Evolutionary conservation across 2,113 vertebrate species (phyloP), one percentile per base, ranked within the genome.

Genomic region (Nothoprocta pentlandii): DNA sequence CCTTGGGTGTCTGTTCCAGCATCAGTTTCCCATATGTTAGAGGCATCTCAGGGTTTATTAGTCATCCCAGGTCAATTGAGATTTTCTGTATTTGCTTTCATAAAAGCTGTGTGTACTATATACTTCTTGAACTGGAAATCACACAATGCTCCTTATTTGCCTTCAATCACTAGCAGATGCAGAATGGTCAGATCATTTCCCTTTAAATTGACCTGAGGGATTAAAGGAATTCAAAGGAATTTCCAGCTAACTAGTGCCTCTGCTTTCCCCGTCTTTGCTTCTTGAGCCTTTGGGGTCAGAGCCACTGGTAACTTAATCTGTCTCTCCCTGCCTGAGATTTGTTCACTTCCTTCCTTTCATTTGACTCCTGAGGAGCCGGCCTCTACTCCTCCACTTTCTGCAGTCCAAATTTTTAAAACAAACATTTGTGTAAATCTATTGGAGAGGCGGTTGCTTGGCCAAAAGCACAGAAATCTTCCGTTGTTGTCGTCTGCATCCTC

Each of bases 91-190:
- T 97, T 97, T 97, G 87, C 90, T 94, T 96, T 97, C 96, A 96
- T 94, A 96, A 96, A 96, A 97, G 75, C 78, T 56, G 1, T 78
- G 87, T 85, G 70, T 85, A 51, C 76, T 87, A 39, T 87, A 49
- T 95, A 91, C 80, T 94, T 94, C 92, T 95, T 85, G 89, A 94
- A 92, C 61, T 81, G 87, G 95, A 96, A 97, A 95, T 96, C 53
- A 20, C 25, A 80, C 89, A 93, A 75, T 85, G 82, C 80, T 97
- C 89, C 95, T 90, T 96, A 91, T 97, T 97, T 97, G 92, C 90
- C 78, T 97, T 93, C 97, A 96, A 97, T 97, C 95, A 97, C 83
- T 96, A 93, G 16, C 97, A 98, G 97, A 98, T 98, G 97, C 92
- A 93, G 89, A 97, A 67, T 39, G 30, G 80, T 93, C 92, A 92